Base-by-base conservation (phyloP, 1,140 invertebrate species). In the Drosophila pallidifrons region DNA sequence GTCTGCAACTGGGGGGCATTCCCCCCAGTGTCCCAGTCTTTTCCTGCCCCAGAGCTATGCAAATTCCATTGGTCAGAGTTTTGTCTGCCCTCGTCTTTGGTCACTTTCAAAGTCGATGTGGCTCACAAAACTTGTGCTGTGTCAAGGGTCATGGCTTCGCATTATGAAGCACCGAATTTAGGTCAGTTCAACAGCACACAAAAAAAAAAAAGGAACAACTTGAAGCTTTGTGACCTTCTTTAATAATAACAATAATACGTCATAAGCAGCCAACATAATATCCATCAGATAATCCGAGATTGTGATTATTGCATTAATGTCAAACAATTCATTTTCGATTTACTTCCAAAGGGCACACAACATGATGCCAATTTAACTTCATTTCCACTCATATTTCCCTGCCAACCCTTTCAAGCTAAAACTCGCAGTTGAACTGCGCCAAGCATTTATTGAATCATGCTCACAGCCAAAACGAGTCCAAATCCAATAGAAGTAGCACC, bases 11-110 rank as follows among this genome's bases (percentile, higher is more conserved):
- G 10, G 32, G 35, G 16, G 46, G 16, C 41, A 45, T 43, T 60
- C 35, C 8, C 35, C 35, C 15, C 15, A 15, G 15, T 38, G 35
- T 10, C 35, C 35, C 35, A 3, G 35, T 38, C 0, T 10, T 10
- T 7, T 1, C 3, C 11, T 57, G 66, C 45, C 63, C 38, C 25
- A 46, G 41, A 43, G 49, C 55, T 59, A 79, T 75, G 70, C 60
- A 82, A 79, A 82, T 82, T 67, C 38, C 66, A 38, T 38, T 38
- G 35, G 35, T 38, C 35, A 38, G 35, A 38, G 35, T 38, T 38
- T 11, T 61, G 71, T 59, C 49, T 32, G 16, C 32, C 41, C 20
- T 25, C 2, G 11, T 47, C n/a, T 47, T 11, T 35, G 49, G 41
- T 38, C 58, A 63, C 25, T 55, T 54, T 46, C 38, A 59, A 59